phyloP scores from a whole-genome alignment of 2,888 invertebrate species.

The Drosophila sordidula region DNA sequence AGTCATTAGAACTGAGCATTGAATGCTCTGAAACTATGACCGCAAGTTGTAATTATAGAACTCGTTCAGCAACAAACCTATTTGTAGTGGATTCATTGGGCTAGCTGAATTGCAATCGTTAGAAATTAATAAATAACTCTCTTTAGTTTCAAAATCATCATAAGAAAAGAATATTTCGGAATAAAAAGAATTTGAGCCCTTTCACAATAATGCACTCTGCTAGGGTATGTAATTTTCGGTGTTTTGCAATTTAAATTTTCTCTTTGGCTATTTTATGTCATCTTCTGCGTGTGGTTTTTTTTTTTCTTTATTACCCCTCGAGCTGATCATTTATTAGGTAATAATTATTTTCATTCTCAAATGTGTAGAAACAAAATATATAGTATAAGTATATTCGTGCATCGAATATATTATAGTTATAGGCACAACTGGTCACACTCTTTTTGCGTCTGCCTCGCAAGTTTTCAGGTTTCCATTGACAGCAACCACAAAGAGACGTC shows the following conservation, averaged over 20 bases:
- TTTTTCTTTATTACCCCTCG: constrained; percentile 25
- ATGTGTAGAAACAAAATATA: background rate
- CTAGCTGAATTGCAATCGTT: too few species aligned
- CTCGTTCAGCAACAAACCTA: background rate
- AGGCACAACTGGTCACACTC: constrained; percentile 24
- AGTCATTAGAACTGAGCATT: background rate
- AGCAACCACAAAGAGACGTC: constrained; percentile 20
- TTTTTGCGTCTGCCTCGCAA: too few species aligned
- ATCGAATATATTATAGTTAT: constrained; percentile 14
- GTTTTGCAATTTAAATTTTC: background rate
- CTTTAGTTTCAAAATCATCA: too few species aligned
- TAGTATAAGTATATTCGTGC: constrained; percentile 7
- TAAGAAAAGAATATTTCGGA: too few species aligned
- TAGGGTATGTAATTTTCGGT: constrained; percentile 9
- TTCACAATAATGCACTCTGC: background rate
- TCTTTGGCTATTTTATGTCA: constrained; percentile 14
- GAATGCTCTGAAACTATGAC: background rate
- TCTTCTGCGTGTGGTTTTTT: constrained; percentile 20
- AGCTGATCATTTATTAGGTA: constrained; percentile 38
- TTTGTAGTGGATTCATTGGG: too few species aligned
- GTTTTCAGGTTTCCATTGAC: background rate
- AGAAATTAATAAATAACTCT: too few species aligned
- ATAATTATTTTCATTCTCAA: constrained; percentile 40
- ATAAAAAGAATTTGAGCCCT: too few species aligned
- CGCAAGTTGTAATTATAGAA: background rate